Conservation (phyloP, 2,113 vertebrate species). For the Azemiops feae region DNA sequence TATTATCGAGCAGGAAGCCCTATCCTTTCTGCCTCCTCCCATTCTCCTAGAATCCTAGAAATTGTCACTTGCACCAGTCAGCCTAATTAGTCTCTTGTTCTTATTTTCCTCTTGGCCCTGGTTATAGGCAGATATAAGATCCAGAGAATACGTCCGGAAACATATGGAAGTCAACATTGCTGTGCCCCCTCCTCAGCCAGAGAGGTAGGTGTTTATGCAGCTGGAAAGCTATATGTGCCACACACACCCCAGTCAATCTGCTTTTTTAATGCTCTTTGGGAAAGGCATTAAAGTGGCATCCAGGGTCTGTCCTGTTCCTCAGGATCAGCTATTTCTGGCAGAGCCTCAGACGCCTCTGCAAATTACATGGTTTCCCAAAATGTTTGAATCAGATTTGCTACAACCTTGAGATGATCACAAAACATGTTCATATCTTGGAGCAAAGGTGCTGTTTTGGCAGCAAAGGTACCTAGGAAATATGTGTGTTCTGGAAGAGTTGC, state of each 20-base stretch:
- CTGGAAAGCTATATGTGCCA: constrained; percentile 19
- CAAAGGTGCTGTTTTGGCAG: constrained; percentile 7
- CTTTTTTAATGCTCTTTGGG: constrained; percentile 46
- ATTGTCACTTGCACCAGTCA: not conserved
- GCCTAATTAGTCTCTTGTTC: not conserved
- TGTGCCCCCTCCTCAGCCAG: not conserved
- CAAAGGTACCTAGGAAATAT: constrained; percentile 15
- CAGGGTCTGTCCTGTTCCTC: constrained; percentile 12
- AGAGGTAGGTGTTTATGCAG: constrained; percentile 55
- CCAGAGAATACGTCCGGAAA: constrained; percentile 81
- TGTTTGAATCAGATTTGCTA: not conserved
- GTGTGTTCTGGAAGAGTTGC: not conserved
- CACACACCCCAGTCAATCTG: constrained; percentile 12
- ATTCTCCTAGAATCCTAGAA: not conserved
- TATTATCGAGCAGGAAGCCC: not conserved
- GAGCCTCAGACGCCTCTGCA: not conserved
- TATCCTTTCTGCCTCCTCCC: not conserved
- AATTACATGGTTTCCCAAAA: accelerated
- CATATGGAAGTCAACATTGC: constrained; percentile 48
- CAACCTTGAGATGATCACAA: constrained; percentile 23
- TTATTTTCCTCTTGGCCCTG: not conserved
- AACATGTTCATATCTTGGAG: constrained; percentile 49
- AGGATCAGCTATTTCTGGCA: constrained; percentile 2
- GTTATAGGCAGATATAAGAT: constrained; percentile 84
- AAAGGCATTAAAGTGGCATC: constrained; percentile 62